Conservation (phyloP, 2,113 vertebrate genomes). For the Corydoras sp. region DNA sequence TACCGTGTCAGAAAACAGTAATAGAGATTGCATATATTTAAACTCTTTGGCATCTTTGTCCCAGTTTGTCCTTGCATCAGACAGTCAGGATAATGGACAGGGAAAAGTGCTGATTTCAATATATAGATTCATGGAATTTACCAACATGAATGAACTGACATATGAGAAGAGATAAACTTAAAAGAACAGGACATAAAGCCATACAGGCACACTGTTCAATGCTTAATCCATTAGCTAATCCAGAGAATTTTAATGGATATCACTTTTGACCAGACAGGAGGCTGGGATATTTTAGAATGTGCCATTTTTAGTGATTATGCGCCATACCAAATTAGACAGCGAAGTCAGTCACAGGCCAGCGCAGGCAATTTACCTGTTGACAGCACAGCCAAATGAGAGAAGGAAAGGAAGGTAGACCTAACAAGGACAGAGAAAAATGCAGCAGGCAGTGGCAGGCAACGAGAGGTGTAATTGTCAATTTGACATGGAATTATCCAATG, state of each 20-base stretch:
- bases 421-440: slow-evolving; percentile 35
- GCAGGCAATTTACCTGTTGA: slow-evolving; percentile 52
- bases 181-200: too few species aligned
- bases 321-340: slow-evolving; percentile 34
- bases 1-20: too few species aligned
- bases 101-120: too few species aligned
- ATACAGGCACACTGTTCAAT: too few species aligned
- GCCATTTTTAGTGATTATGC: slow-evolving; percentile 30
- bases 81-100: too few species aligned
- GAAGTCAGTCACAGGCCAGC: slow-evolving; percentile 40
- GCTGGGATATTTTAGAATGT: slow-evolving; percentile 14
- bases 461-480: slow-evolving; percentile 44
- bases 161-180: too few species aligned
- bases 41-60: too few species aligned
- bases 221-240: not conserved
- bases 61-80: too few species aligned
- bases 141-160: too few species aligned
- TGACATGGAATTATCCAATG: slow-evolving; percentile 36
- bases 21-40: too few species aligned
- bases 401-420: slow-evolving; percentile 28
- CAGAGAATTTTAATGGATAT: slow-evolving; percentile 18
- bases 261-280: slow-evolving; percentile 11
- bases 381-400: slow-evolving; percentile 39
- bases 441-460: slow-evolving; percentile 33
- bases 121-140: too few species aligned